Evolutionary conservation across 2,888 invertebrate genomes (phyloP).

Genomic region (Apodemia hepburni): DNA sequence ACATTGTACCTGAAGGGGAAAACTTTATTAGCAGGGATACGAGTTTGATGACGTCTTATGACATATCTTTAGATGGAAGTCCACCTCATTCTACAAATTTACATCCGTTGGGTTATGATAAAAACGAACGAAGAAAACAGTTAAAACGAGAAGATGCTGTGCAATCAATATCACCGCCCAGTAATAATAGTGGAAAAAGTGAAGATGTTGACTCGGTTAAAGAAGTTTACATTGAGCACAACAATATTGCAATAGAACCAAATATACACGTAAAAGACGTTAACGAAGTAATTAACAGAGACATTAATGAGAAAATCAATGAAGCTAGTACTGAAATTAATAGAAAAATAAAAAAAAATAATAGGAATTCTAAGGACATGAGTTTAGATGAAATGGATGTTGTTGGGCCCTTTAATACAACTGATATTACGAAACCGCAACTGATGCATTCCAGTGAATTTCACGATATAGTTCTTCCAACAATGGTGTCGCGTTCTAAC

Average conservation of each 20-base stretch:
- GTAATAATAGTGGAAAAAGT: constrained; percentile 70
- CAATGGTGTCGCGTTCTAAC: constrained; percentile 63
- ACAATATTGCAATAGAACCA: constrained; percentile 11
- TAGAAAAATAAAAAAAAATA: neutral
- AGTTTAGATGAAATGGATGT: constrained; percentile 64
- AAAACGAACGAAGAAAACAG: constrained; percentile 65
- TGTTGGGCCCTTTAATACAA: constrained; percentile 48
- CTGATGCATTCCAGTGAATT: constrained; percentile 76
- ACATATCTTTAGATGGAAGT: constrained; percentile 63
- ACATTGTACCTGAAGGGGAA: constrained; percentile 64
- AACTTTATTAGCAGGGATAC: constrained; percentile 65
- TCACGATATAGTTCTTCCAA: constrained; percentile 72
- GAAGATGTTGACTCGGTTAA: constrained; percentile 61
- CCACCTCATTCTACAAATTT: constrained; percentile 64
- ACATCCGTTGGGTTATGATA: constrained; percentile 64
- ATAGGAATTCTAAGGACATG: neutral
- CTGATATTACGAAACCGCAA: constrained; percentile 34
- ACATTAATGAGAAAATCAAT: neutral
- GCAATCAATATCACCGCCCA: constrained; percentile 70
- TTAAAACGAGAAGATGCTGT: constrained; percentile 75
- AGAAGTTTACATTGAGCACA: constrained; percentile 29
- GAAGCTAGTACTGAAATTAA: neutral
- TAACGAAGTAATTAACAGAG: constrained; percentile 9
- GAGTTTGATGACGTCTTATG: constrained; percentile 63
- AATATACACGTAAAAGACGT: constrained; percentile 3